Percentiles rank a stretch among this genome's conserved stretches.
Conservation (phyloP, 37 sponge, comb jelly and placozoan species). For the Chondrosia reniformis region DNA sequence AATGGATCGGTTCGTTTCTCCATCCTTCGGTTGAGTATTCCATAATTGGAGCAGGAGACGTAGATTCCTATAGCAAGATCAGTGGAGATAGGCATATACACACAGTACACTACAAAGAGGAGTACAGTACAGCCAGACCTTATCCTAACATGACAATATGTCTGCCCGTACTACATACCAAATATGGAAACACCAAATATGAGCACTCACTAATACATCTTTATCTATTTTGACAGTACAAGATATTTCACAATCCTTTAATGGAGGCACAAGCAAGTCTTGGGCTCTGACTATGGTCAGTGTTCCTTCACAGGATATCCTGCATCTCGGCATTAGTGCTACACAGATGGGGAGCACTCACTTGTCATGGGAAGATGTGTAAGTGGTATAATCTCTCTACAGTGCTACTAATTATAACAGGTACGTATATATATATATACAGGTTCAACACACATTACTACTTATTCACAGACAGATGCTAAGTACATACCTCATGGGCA, state of each 20-base stretch:
- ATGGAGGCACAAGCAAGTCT: neutral
- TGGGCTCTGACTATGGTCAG: neutral
- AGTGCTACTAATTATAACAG: no score
- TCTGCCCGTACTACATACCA: no score
- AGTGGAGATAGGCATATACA: no score
- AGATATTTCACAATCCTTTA: conserved; percentile 6
- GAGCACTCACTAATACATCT: conserved; percentile 6
- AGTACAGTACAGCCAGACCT: no score
- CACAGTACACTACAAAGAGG: no score
- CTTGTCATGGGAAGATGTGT: no score
- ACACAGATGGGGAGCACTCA: no score
- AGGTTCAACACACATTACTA: neutral
- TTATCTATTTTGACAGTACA: conserved; percentile 31
- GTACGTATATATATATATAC: neutral
- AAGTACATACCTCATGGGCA: no score
- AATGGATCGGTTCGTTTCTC: conserved; percentile 12
- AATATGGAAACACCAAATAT: no score
- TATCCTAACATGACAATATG: no score
- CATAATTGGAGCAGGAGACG: conserved; percentile 6
- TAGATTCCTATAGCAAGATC: neutral
- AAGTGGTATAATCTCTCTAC: no score
- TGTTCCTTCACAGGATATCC: conserved; percentile 19
- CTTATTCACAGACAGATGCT: no score
- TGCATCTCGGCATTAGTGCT: conserved; percentile 18
- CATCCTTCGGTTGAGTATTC: conserved; percentile 25